phyloP scores from a whole-genome alignment of 2,797 vertebrate genomes.

The Borostomias antarcticus region DNA sequence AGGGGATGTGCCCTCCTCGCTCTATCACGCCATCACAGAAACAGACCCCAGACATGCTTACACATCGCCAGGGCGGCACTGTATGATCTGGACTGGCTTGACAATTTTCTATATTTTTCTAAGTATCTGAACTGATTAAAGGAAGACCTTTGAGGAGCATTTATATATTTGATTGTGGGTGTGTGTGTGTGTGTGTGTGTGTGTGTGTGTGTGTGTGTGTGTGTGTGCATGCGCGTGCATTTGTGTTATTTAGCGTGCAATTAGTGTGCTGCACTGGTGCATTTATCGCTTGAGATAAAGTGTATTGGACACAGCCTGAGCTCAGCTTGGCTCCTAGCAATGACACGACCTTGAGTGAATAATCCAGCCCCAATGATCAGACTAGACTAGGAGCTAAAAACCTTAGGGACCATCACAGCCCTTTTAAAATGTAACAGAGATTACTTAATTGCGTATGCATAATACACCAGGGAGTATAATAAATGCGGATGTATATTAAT shows the following conservation, averaged over 20 bases:
- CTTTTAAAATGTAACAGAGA: slow-evolving; percentile 63
- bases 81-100: not conserved
- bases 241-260: slow-evolving; percentile 41
- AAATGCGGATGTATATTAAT: not conserved
- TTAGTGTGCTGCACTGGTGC: slow-evolving; percentile 46
- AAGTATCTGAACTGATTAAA: not conserved
- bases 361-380: slow-evolving; percentile 65
- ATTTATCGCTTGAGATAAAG: slow-evolving; percentile 67
- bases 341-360: slow-evolving; percentile 76
- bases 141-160: not conserved
- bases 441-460: slow-evolving; percentile 54
- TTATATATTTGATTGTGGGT: not conserved
- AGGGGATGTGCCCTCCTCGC: slow-evolving; percentile 43
- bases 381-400: slow-evolving; percentile 59
- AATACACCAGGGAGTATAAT: slow-evolving; percentile 29
- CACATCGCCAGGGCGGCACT: slow-evolving; percentile 17
- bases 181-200: slow-evolving; percentile 17
- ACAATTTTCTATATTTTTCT: not conserved
- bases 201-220: slow-evolving; percentile 20
- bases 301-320: slow-evolving; percentile 65
- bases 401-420: slow-evolving; percentile 53
- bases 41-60: slow-evolving; percentile 29
- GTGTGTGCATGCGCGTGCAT: too few relatives aligned
- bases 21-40: slow-evolving; percentile 33
- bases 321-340: slow-evolving; percentile 66